Conservation (phyloP, 2,888 invertebrate species). For the Neoitamus cyanurus region DNA sequence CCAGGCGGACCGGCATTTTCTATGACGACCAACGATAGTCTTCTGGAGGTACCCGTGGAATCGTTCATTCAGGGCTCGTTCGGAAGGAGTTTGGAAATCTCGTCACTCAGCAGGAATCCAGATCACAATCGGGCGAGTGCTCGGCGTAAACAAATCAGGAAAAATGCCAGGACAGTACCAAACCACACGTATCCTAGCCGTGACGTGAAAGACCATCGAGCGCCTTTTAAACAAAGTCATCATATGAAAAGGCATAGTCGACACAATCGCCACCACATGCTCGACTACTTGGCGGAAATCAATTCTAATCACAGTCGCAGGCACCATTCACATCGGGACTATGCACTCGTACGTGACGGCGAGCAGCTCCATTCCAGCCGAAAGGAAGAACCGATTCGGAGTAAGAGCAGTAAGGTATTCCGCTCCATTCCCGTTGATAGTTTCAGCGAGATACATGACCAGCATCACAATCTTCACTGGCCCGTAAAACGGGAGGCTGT, state of each 20-base stretch:
- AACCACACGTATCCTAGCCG: neutral
- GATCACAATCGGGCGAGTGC: neutral
- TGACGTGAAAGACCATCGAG: neutral
- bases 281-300: neutral
- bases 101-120: neutral
- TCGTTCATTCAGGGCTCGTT: neutral
- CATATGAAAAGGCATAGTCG: slow-evolving; percentile 32
- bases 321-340: neutral
- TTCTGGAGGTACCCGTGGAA: neutral
- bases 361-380: neutral
- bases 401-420: slow-evolving; percentile 55
- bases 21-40: slow-evolving; percentile 20
- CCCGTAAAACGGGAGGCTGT: slow-evolving; percentile 82
- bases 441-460: slow-evolving; percentile 51
- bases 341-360: slow-evolving; percentile 4
- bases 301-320: slow-evolving; percentile 21
- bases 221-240: neutral
- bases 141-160: neutral
- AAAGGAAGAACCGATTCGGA: neutral
- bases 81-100: neutral
- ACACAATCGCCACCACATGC: neutral
- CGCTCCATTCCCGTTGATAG: slow-evolving; percentile 60
- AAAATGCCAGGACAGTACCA: neutral
- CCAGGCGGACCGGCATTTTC: neutral
- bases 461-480: slow-evolving; percentile 68